phyloP scores from a whole-genome alignment of 2,113 vertebrate genomes.

The Neogale vison region DNA sequence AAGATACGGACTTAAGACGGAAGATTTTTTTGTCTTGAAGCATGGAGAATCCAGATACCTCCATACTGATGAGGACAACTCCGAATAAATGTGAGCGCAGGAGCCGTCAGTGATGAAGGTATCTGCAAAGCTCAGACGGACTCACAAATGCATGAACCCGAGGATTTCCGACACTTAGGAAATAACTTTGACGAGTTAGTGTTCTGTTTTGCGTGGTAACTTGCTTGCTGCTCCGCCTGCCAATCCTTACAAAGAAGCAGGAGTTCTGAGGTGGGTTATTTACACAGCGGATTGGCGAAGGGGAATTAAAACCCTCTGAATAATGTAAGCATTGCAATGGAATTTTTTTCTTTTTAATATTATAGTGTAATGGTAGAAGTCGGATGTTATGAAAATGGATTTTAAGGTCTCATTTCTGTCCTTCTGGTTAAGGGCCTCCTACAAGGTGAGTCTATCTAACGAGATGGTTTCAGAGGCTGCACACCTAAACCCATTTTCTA shows the following conservation, averaged over 20 bases:
- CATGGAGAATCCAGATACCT: constrained; percentile 94
- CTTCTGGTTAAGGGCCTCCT: background rate
- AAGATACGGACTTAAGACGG: constrained; percentile 87
- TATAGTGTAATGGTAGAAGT: constrained; percentile 34
- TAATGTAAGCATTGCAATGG: constrained; percentile 36
- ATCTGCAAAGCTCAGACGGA: constrained; percentile 42
- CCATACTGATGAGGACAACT: constrained; percentile 81
- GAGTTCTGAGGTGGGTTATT: constrained; percentile 3
- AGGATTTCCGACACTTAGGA: constrained; percentile 53
- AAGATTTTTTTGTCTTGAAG: constrained; percentile 93
- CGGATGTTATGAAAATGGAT: constrained; percentile 36
- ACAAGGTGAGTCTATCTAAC: background rate
- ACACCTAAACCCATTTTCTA: background rate
- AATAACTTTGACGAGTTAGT: constrained; percentile 60
- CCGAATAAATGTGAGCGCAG: constrained; percentile 75
- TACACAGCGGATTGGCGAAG: constrained; percentile 37
- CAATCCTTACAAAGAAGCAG: constrained; percentile 50
- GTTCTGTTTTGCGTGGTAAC: constrained; percentile 57
- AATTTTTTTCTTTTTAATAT: background rate
- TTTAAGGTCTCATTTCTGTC: background rate
- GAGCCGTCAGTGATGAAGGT: constrained; percentile 26
- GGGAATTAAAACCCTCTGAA: constrained; percentile 7
- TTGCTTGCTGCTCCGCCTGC: constrained; percentile 55
- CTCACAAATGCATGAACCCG: constrained; percentile 30
- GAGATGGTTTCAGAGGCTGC: background rate